Base-by-base conservation (phyloP, 2,888 invertebrate species). In the Eustalomyia histrio region DNA sequence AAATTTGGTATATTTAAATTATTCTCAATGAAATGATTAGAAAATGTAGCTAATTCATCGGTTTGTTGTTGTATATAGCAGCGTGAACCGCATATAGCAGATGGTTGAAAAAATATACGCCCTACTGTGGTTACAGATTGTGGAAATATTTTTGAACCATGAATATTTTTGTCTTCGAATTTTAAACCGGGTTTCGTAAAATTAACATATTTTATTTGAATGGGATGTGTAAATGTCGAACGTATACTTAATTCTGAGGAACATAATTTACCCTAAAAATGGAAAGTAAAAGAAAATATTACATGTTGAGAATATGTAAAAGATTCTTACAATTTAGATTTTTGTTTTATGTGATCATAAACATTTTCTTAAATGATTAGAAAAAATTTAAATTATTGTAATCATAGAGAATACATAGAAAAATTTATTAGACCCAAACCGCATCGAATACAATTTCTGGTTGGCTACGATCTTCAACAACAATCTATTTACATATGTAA, bases 171-270 rank as follows among this genome's bases (percentile, higher is more conserved):
- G 84, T 91, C 91, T 84, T 91, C 91, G 83, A 93, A 92, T 83
- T 92, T 93, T 16, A 95, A 91, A 6, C 94, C 92, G 2, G 94
- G 92, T 43, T 94, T 92, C 29, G 92, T 92, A 74, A 95, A 93
- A 43, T 93, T 83, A 10, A 91, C 87, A 9, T 88, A 86, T 43
- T 87, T 88, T 0, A 97, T 94, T 83, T 94, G 93, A 95, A 98
- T 96, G 65, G 94, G 92, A 86, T 95, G 93, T 84, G 94, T 91
- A 91, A 97, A 97, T 6, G 94, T 94, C 86, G 96, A 97, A 87
- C 95, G 94, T 82, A 97, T 93, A 87, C 94, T 93, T 79, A 98
- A 91, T 85, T 95, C 94, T 86, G 95, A 94, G 64, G 93, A 92
- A 87, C 95, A 95, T 83, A 95, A 92, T 90, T 95, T 96, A 83